These are phyloP conservation scores for Acipenser transmontanus DNA, from an alignment of 2,797 vertebrate genomes.

Conservation along the genomic window DNA sequence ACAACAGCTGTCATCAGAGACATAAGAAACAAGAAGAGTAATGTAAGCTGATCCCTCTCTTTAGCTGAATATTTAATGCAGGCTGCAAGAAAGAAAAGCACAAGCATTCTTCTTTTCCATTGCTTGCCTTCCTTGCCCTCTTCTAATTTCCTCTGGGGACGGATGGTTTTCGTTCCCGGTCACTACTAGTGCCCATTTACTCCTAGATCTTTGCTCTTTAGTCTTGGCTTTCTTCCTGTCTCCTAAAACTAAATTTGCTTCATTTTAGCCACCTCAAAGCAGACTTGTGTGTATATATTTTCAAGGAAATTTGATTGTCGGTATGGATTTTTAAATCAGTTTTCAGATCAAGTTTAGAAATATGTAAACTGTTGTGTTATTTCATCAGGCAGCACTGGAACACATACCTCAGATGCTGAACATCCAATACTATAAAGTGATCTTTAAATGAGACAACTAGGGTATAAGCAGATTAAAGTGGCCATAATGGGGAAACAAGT, in stretches of 20 bases:
- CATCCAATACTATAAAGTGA: conserved; percentile 60
- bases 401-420: conserved; percentile 59
- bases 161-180: conserved; percentile 70
- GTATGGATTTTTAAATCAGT: conserved; percentile 84
- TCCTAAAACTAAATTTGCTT: conserved; percentile 78
- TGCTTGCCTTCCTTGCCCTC: conserved; percentile 63
- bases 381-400: conserved; percentile 56
- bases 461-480: conserved; percentile 86
- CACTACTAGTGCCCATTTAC: conserved; percentile 64
- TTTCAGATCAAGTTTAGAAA: conserved; percentile 80
- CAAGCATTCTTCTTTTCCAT: conserved; percentile 67
- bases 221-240: conserved; percentile 74
- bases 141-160: conserved; percentile 70
- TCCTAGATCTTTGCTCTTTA: conserved; percentile 65
- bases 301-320: conserved; percentile 79
- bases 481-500: conserved; percentile 85
- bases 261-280: conserved; percentile 81
- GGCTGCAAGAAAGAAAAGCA: conserved; percentile 66
- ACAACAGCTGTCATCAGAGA: conserved; percentile 81
- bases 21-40: conserved; percentile 80
- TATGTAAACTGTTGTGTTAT: conserved; percentile 83
- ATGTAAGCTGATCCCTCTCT: conserved; percentile 71
- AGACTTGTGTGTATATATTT: conserved; percentile 86
- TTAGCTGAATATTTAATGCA: conserved; percentile 81
- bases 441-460: conserved; percentile 71